These are phyloP conservation scores for Catocala nupta DNA, from an alignment of 2,888 invertebrate species.

Conservation along the genomic window DNA sequence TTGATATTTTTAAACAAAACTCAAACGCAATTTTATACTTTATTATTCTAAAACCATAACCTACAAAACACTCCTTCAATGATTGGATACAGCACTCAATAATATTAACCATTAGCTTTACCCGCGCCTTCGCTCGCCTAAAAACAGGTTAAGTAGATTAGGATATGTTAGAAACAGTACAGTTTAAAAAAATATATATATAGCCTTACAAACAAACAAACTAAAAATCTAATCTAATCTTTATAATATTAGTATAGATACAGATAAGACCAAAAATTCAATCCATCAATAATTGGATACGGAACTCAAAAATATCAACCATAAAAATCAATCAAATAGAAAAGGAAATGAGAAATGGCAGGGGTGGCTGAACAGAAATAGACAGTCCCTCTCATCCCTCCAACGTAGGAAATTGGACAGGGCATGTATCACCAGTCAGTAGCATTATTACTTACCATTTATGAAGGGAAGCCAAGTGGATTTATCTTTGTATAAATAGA, in stretches of 20 bases:
- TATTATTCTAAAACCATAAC: neutral
- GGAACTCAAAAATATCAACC: neutral
- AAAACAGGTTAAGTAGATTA: no score
- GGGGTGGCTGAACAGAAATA: conserved; percentile 62
- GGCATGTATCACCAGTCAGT: conserved; percentile 51
- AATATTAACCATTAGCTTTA: neutral
- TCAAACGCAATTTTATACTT: no score
- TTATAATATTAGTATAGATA: no score
- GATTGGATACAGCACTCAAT: neutral
- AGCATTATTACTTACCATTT: conserved; percentile 17
- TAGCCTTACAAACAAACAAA: no score
- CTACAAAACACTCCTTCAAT: no score
- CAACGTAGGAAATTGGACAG: conserved; percentile 56
- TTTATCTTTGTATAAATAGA: conserved; percentile 8
- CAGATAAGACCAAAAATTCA: neutral
- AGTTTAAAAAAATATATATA: no score
- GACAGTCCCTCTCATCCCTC: conserved; percentile 55
- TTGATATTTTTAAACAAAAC: no score
- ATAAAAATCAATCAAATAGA: conserved; percentile 23
- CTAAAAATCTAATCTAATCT: no score
- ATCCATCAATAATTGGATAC: neutral
- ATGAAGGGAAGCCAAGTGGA: conserved; percentile 26
- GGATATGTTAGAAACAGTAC: no score
- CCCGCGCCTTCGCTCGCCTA: no score
- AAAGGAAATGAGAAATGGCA: conserved; percentile 66